phyloP scores from a whole-genome alignment of 2,888 invertebrate genomes.

The Tetragnatha montana region DNA sequence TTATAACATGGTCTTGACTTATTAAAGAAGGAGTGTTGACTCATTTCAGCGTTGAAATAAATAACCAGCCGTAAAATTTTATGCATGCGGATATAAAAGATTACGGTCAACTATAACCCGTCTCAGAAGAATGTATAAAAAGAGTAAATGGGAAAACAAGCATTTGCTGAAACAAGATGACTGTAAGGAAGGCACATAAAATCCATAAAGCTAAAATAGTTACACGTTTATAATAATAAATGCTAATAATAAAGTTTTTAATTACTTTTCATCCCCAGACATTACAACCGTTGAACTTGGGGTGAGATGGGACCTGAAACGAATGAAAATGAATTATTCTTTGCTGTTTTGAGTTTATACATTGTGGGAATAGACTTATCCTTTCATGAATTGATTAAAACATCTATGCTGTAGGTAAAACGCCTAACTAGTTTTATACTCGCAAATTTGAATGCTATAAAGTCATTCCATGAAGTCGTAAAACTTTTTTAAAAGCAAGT shows the following conservation, averaged over 20 bases:
- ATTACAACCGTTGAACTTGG: not conserved
- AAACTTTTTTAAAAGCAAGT: not conserved
- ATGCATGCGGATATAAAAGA: not conserved
- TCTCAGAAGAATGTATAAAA: not conserved
- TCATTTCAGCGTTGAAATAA: not conserved
- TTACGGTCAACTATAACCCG: not conserved
- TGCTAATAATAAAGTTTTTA: not conserved
- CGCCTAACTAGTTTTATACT: not conserved
- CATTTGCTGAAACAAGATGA: not conserved
- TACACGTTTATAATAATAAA: not conserved
- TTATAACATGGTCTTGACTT: not conserved
- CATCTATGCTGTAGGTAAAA: not conserved
- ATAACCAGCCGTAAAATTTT: not conserved
- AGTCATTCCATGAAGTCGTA: not conserved
- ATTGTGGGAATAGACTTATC: not conserved
- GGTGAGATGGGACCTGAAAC: not conserved
- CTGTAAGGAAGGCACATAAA: not conserved
- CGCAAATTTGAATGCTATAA: not conserved
- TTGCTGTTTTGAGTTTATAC: not conserved
- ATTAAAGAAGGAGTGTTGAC: not conserved
- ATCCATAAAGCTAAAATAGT: not conserved
- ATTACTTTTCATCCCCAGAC: not conserved
- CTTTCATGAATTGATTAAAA: not conserved
- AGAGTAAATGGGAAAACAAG: not conserved
- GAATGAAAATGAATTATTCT: not conserved